A percentile compares a stretch with the other conserved stretches of the same genome.
Conservation (phyloP, 2,797 vertebrate species). For the Emydoidea blandingii region DNA sequence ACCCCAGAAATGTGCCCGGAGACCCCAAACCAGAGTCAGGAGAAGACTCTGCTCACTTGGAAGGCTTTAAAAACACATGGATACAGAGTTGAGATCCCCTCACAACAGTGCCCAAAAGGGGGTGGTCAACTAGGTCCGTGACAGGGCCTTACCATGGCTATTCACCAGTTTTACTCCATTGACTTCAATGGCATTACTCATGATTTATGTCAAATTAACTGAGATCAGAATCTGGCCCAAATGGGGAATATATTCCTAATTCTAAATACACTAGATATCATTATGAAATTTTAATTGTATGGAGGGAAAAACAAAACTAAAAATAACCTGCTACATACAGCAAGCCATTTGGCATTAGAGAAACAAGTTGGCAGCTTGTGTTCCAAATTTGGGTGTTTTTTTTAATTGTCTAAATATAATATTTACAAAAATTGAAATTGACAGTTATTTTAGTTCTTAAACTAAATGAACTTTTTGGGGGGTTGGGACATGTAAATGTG, state of each 20-base stretch:
- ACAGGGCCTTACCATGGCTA: constrained; percentile 8
- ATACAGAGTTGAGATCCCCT: neutral
- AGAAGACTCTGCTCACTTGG: neutral
- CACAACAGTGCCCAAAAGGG: neutral
- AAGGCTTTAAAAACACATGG: neutral
- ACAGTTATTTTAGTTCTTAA: neutral
- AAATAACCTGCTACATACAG: neutral
- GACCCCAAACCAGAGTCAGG: neutral
- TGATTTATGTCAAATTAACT: constrained; percentile 49
- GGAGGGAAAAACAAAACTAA: neutral
- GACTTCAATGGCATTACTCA: constrained; percentile 30
- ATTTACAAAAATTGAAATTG: constrained; percentile 12
- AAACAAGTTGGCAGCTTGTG: accelerated
- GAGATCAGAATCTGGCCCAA: constrained; percentile 14
- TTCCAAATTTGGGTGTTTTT: neutral
- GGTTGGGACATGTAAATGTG: neutral
- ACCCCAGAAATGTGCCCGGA: neutral
- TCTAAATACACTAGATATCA: neutral
- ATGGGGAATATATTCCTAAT: neutral
- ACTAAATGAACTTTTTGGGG: neutral
- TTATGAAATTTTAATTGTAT: neutral
- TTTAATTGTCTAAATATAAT: neutral
- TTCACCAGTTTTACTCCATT: constrained; percentile 27
- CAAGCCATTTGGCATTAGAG: neutral
- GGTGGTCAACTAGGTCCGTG: neutral